Percentiles rank a stretch among this genome's conserved stretches.
phyloP scores from a whole-genome alignment of 2,888 invertebrate genomes.

The Prosapia bicincta region DNA sequence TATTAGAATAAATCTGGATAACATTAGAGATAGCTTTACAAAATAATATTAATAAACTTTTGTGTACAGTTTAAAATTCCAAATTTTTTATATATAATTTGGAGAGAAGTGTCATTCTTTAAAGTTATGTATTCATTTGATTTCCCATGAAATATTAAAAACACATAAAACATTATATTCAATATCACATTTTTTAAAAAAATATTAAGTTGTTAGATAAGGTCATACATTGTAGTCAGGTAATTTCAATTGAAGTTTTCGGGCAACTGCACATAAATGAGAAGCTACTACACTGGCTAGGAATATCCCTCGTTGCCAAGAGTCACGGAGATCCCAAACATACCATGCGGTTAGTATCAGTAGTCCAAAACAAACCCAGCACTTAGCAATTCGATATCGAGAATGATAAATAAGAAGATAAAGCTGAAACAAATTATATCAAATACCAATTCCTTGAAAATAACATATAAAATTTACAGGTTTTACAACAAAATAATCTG shows the following conservation, averaged over 20 bases:
- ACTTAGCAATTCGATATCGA: constrained; percentile 33
- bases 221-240: constrained; percentile 38
- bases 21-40: no score
- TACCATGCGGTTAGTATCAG: constrained; percentile 32
- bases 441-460: no score
- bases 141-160: no score
- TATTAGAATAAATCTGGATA: no score
- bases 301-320: constrained; percentile 34
- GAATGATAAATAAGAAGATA: constrained; percentile 32
- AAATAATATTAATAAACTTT: no score
- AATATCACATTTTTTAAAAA: not conserved
- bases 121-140: not conserved
- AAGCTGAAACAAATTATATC: constrained; percentile 36
- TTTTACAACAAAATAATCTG: no score
- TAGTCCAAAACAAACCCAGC: constrained; percentile 33
- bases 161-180: not conserved
- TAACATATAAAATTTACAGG: no score
- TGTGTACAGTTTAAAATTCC: not conserved
- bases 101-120: not conserved
- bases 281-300: constrained; percentile 31
- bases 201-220: not conserved
- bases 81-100: not conserved
- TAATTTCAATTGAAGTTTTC: constrained; percentile 35
- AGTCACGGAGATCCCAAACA: constrained; percentile 36
- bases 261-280: constrained; percentile 29